These are phyloP conservation scores for Apodemus speciosus DNA, from an alignment of 2,113 vertebrate species.

Conservation along the genomic window DNA sequence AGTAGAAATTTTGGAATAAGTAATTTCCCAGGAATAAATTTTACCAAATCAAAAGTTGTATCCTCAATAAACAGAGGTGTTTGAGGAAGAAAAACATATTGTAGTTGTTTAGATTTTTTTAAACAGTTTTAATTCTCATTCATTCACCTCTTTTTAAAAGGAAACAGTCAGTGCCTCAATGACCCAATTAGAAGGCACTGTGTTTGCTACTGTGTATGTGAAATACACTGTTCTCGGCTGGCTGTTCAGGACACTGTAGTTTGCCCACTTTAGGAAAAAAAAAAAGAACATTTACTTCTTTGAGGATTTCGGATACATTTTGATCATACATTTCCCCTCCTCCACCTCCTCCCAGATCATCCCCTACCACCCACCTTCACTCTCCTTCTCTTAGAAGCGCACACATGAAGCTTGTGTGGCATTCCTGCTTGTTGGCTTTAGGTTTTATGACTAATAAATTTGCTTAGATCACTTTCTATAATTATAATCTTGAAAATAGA, in stretches of 20 bases:
- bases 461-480: conserved; percentile 53
- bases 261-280: conserved; percentile 17
- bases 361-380: not conserved
- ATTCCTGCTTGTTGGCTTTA: conserved; percentile 52
- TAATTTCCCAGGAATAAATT: conserved; percentile 43
- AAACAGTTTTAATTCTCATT: conserved; percentile 22
- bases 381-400: not conserved
- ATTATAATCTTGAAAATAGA: conserved; percentile 40
- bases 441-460: conserved; percentile 46
- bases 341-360: not conserved
- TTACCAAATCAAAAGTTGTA: conserved; percentile 57
- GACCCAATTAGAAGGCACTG: conserved; percentile 47
- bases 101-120: conserved; percentile 49
- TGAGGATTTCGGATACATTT: not conserved
- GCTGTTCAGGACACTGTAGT: conserved; percentile 7
- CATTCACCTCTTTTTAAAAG: conserved; percentile 4
- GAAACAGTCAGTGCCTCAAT: conserved; percentile 14
- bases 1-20: conserved; percentile 11
- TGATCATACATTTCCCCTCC: not conserved
- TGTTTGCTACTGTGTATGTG: conserved; percentile 50
- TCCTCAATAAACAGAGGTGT: conserved; percentile 30
- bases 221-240: conserved; percentile 43
- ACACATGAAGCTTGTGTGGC: not conserved
- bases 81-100: conserved; percentile 36
- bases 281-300: not conserved